Base-by-base conservation (phyloP, 2,113 vertebrate genomes). In the Calcarius ornatus region DNA sequence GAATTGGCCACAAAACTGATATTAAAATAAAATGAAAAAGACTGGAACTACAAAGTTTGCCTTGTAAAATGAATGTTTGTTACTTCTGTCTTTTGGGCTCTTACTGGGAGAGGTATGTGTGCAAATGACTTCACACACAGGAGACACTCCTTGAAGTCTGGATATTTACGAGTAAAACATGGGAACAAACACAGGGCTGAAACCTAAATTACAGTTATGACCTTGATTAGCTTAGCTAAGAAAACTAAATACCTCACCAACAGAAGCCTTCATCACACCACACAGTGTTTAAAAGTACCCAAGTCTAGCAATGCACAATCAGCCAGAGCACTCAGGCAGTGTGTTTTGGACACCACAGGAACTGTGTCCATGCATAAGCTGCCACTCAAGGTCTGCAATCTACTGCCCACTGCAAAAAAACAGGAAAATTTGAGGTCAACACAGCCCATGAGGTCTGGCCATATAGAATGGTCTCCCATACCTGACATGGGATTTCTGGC, bases 1-100 rank as follows among this genome's bases (percentile, higher is more conserved):
- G 79, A 92, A 83, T 64, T 93, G 81, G 92, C 76, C 85, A 83
- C 60, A 93, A 88, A 92, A 38, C 40, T 79, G 82, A 96, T 94
- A 86, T 38, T 93, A 75, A 88, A 92, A 68, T 77, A 31, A 91
- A 94, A 81, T 21, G 24, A 86, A 75, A 66, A 77, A 33, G 23
- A 57, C n/a, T 71, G 30, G 35, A 75, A 78, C 82, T 56, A 77
- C 68, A 73, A 91, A 78, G 51, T 75, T 82, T 51, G 59, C 59
- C 88, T 95, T 75, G 51, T 89, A 95, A 92, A 95, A 92, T 16
- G 21, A 86, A 17, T 53, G 40, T 42, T 82, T 81, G 61, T 28
- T 73, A 61, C 90, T 84, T 93, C 48, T 87, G 85, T 30, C 61
- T 81, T 78, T 51, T 40, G 63, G 77, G 23, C 61, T 88, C 71